Base-by-base conservation (phyloP, 2,113 vertebrate species). In the Pimephales promelas region DNA sequence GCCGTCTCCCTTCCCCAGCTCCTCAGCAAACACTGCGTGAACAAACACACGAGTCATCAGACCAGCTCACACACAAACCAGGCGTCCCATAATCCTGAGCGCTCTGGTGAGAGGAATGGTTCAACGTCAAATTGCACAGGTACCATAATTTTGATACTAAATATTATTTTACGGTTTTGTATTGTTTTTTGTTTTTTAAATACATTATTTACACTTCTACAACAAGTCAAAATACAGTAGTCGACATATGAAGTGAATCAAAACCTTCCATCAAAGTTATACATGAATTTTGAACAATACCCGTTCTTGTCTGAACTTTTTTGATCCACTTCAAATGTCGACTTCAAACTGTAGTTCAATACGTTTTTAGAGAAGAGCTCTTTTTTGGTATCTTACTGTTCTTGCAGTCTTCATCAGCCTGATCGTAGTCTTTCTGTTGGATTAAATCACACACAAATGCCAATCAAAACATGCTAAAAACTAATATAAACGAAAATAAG, bases 361-460 rank as follows among this genome's bases (percentile, higher is more conserved):
- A 68, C 7, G 14, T 20, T 36, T 2, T 22, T 36, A 70, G 6
- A 36, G 1, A 40, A 22, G 31, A 52, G 10, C 11, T 36, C 8
- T n/a, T 20, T 2, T 8, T 31, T 4, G 2, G 43, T 43, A 2
- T 90, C 97, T 95, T 94, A 99, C 98, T 97, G 92, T 97, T 96
- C 93, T 96, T 98, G 95, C 97, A 98, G 92, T 99, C 98, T 95
- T 99, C 97, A 95, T 99, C 97, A 91, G 97, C 97, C 94, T 98
- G 96, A 91, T 98, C 97, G 92, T 99, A 99, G 90, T 99, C 97
- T 95, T 98, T 99, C 98, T 99, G 95, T 89, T 93, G 88, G 24
- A 92, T 85, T 88, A 91, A 92, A 89, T 91, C 52, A 71, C 88
- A 71, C 88, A 81, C 20, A 56, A 72, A 26, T n/a, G n/a, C n/a